Evolutionary conservation across 2,113 vertebrate genomes (phyloP).

Genomic region (Lasiurus cinereus): DNA sequence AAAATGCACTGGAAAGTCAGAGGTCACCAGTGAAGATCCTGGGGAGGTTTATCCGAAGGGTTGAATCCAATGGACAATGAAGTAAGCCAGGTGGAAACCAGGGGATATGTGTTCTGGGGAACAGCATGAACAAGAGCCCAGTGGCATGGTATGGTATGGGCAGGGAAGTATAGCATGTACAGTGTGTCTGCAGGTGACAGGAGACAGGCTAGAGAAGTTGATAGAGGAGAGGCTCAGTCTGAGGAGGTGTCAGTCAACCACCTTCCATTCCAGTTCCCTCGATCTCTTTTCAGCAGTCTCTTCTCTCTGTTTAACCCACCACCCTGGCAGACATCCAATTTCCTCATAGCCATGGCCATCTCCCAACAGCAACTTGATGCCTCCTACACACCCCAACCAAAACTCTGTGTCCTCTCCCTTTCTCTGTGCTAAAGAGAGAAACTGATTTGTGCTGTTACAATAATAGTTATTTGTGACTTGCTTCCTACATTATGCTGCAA

Average conservation of each 20-base stretch:
- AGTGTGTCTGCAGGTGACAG: neutral
- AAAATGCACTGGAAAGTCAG: neutral
- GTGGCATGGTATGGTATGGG: accelerated
- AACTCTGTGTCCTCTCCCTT: neutral
- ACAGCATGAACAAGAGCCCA: neutral
- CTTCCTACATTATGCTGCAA: neutral
- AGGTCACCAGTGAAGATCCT: neutral
- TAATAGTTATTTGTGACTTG: neutral
- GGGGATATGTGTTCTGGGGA: neutral
- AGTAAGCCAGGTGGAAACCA: neutral
- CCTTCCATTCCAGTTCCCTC: neutral
- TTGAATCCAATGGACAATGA: neutral
- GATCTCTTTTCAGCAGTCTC: neutral
- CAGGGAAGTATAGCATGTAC: neutral
- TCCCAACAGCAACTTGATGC: neutral
- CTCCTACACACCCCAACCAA: neutral
- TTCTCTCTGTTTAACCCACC: neutral
- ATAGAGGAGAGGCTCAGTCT: neutral
- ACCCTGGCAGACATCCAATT: neutral
- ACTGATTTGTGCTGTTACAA: neutral
- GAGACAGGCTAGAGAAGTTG: neutral
- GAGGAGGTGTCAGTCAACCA: neutral
- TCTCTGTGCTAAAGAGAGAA: neutral
- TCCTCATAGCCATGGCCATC: neutral
- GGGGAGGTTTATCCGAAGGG: neutral